Percentiles rank a stretch among this genome's conserved stretches.
These are phyloP conservation scores for Amblyopsis rosae DNA, from an alignment of 2,113 vertebrate species.

Conservation along the genomic window DNA sequence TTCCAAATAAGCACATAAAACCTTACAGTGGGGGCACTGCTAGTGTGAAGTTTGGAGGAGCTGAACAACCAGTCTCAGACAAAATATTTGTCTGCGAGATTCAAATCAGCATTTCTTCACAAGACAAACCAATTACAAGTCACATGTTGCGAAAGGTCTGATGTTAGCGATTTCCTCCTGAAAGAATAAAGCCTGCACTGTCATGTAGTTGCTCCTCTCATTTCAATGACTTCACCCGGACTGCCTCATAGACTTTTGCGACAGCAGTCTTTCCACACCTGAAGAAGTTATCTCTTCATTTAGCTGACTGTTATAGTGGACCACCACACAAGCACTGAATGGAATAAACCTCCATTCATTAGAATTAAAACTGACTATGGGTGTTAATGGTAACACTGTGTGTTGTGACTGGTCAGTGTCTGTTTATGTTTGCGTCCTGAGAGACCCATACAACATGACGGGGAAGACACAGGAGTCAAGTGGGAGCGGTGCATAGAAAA, in stretches of 20 bases:
- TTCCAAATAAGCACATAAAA: background rate
- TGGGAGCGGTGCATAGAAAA: constrained; percentile 58
- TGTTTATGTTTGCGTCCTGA: background rate
- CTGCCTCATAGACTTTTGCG: constrained; percentile 39
- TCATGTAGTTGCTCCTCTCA: constrained; percentile 40
- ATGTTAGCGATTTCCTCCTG: constrained; percentile 22
- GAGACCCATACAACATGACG: constrained; percentile 13
- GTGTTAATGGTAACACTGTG: background rate
- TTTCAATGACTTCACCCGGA: constrained; percentile 48
- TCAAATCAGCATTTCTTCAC: background rate
- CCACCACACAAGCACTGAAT: constrained; percentile 35
- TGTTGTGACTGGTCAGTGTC: no score
- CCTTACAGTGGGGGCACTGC: background rate
- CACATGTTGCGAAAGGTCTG: constrained; percentile 23
- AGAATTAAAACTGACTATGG: background rate
- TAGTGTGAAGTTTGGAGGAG: background rate
- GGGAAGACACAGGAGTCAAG: constrained; percentile 30
- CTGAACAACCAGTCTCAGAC: background rate
- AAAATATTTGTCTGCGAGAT: background rate
- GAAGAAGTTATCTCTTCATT: constrained; percentile 52
- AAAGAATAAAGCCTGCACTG: constrained; percentile 36
- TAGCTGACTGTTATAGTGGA: constrained; percentile 40
- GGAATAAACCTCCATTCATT: background rate
- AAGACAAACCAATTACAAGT: background rate
- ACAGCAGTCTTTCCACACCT: constrained; percentile 61